Conservation (phyloP, 2,888 invertebrate species). For the Agrochola lota region DNA sequence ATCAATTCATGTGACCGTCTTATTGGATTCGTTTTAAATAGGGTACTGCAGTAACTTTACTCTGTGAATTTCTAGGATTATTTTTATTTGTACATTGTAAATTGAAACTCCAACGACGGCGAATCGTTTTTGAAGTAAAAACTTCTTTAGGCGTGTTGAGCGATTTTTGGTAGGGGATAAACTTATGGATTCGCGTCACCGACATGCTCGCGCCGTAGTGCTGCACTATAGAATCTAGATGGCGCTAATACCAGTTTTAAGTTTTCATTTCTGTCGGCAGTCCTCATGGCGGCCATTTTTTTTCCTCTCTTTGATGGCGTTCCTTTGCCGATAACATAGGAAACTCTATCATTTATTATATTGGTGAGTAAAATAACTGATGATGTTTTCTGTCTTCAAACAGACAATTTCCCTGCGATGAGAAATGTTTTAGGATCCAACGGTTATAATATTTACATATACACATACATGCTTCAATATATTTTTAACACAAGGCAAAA, state of each 20-base stretch:
- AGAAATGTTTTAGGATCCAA: background rate
- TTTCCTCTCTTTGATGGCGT: background rate
- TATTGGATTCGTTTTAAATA: background rate
- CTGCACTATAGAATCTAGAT: too few relatives aligned
- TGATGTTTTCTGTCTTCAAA: background rate
- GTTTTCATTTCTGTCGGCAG: too few relatives aligned
- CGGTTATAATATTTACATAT: too few relatives aligned
- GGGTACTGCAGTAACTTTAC: background rate
- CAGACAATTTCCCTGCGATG: background rate
- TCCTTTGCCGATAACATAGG: background rate
- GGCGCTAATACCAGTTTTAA: too few relatives aligned
- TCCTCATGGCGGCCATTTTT: background rate
- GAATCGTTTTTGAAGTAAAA: background rate
- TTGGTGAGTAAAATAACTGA: background rate
- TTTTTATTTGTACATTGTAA: background rate
- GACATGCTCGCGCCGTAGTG: too few relatives aligned
- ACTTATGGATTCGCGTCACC: too few relatives aligned
- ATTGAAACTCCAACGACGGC: background rate
- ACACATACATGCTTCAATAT: background rate
- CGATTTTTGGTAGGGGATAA: too few relatives aligned
- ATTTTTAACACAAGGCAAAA: background rate
- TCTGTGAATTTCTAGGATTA: background rate
- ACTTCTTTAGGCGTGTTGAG: too few relatives aligned
- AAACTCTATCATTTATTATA: background rate
- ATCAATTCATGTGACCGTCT: background rate